phyloP scores from a whole-genome alignment of 35 echinoderm and acorn worm species.

The Amphiura filiformis region DNA sequence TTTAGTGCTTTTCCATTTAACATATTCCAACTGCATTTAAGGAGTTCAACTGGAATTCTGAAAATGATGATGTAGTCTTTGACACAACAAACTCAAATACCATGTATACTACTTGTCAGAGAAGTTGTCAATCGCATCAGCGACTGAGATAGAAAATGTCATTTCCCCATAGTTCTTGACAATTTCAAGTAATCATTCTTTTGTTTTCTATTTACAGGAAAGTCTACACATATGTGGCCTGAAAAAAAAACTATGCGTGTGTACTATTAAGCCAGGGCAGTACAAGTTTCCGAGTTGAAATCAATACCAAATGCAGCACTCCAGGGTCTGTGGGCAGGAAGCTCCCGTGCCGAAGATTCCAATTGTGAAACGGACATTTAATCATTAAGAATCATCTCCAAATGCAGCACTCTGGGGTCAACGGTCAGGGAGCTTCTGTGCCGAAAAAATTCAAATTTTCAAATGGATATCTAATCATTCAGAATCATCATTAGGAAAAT shows the following conservation, averaged over 20 bases:
- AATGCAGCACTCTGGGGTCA: background rate
- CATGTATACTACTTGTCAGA: background rate
- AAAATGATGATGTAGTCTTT: background rate
- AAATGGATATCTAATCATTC: too few species aligned
- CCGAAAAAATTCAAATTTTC: background rate
- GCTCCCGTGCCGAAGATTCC: background rate
- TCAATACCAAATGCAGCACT: too few species aligned
- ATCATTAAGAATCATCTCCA: background rate
- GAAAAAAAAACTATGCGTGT: slow-evolving; percentile 25
- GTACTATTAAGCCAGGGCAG: background rate
- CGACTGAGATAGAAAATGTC: too few species aligned
- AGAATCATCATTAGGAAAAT: too few species aligned
- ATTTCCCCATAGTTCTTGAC: background rate
- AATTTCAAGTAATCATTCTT: background rate
- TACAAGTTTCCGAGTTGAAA: too few species aligned
- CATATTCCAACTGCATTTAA: background rate
- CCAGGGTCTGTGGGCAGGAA: too few species aligned
- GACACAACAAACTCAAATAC: background rate
- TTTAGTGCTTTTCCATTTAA: too few species aligned
- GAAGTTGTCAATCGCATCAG: background rate
- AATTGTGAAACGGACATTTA: background rate
- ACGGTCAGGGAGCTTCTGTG: background rate
- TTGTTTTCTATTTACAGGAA: slow-evolving; percentile 63
- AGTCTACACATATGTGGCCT: slow-evolving; percentile 88
- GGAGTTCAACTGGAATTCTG: background rate